Evolutionary conservation across 2,113 vertebrate species (phyloP).

Genomic region (Grammomys surdaster): DNA sequence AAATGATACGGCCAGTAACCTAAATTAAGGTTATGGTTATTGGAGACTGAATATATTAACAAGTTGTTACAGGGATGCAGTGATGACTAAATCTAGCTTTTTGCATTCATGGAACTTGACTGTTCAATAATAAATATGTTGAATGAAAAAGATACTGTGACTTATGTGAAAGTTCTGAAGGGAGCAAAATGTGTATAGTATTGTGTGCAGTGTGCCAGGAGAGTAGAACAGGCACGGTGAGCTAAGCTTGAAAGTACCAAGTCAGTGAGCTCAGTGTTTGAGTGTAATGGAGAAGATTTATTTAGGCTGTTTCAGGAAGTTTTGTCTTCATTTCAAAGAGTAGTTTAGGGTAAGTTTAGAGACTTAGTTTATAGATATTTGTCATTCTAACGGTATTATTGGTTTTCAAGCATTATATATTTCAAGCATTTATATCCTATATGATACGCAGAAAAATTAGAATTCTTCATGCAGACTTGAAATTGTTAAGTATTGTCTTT

Average conservation of each 20-base stretch:
- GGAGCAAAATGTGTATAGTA: background rate
- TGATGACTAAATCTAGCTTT: background rate
- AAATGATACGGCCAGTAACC: background rate
- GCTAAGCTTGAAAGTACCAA: background rate
- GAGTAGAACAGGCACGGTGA: background rate
- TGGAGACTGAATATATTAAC: background rate
- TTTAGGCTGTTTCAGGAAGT: conserved; percentile 6
- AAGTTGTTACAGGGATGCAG: background rate
- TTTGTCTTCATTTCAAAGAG: background rate
- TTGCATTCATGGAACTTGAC: background rate
- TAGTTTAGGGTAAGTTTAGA: background rate
- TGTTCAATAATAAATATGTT: conserved; percentile 14
- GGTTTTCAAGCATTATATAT: background rate
- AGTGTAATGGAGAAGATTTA: background rate
- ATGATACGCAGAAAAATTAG: conserved; percentile 25
- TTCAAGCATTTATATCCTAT: background rate
- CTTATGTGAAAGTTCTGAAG: background rate
- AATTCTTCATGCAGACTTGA: background rate
- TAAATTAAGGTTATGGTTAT: background rate
- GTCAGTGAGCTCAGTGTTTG: background rate
- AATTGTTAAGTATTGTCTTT: background rate
- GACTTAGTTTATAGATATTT: background rate
- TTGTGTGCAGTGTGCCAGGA: background rate
- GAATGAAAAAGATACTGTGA: conserved; percentile 28
- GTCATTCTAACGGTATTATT: background rate